Evolutionary conservation across 2,888 invertebrate genomes (phyloP).

Genomic region (Choristoneura rosaceana): DNA sequence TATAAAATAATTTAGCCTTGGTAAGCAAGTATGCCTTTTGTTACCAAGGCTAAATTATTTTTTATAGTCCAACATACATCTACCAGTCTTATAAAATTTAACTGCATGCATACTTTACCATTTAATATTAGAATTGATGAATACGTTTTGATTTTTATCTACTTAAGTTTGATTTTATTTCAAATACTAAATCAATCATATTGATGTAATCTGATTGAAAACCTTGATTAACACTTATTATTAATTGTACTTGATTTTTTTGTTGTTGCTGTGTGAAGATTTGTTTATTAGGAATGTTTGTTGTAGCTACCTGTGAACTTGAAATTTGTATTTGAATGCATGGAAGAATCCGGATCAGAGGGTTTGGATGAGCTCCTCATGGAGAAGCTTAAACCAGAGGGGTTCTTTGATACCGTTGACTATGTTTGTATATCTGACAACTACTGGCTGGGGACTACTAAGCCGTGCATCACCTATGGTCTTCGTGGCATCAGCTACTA

Average conservation of each 20-base stretch:
- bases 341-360: constrained; percentile 99
- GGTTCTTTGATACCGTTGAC: constrained; percentile 93
- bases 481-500: constrained; percentile 97
- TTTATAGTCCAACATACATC: too few relatives aligned
- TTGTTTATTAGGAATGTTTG: constrained; percentile 9
- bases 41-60: too few relatives aligned
- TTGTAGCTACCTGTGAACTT: constrained; percentile 89
- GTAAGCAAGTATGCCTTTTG: too few relatives aligned
- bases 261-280: not conserved
- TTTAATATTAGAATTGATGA: too few relatives aligned
- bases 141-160: too few relatives aligned
- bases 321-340: constrained; percentile 98
- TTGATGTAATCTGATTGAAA: constrained; percentile 11
- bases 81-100: too few relatives aligned
- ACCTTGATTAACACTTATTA: not conserved
- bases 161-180: too few relatives aligned
- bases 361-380: constrained; percentile 95
- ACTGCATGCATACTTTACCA: too few relatives aligned
- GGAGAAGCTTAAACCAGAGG: constrained; percentile 83
- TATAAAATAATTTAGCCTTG: too few relatives aligned
- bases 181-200: not conserved
- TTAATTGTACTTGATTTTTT: not conserved
- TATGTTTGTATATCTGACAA: constrained; percentile 99
- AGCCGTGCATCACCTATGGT: constrained; percentile 98
- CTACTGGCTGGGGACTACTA: constrained; percentile 98